Evolutionary conservation across 2,113 vertebrate species (phyloP), one percentile per base, ranked within the genome.

Genomic region (Oryctolagus cuniculus): DNA sequence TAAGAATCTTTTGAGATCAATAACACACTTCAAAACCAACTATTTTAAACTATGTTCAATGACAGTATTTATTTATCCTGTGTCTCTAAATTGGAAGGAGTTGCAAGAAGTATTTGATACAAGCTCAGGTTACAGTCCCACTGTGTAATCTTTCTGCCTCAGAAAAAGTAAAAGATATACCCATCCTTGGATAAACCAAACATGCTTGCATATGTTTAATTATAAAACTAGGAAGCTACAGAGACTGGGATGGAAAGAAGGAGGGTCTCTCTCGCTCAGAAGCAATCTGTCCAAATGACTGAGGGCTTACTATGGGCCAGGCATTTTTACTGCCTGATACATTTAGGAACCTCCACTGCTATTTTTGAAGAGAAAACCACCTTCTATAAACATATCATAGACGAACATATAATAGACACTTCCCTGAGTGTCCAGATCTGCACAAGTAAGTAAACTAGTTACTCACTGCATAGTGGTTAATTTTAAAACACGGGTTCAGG

Each of bases 331-430:
- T 11, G 2, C 19, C 64, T 53, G 19, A 70, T 22, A 19, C 67
- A 73, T 36, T 83, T 24, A 85, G 74, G 38, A 75, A 75, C 2
- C 36, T 87, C 84, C 64, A 36, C 55, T 49, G 27, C 58, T 53
- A 81, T 6, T 83, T 91, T 88, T 74, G 73, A 73, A 61, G 38
- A 95, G 49, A 93, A 96, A 87, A 90, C 13, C 31, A 77, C 17
- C 53, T 80, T 55, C 61, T 13, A n/a, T 66, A 90, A 82, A 83
- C 22, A 83, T 17, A 44, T 51, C 38, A 72, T 0, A 88, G 31
- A 21, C 19, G 79, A n/a, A 44, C 44, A 44, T 44, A 44, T 44
- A 17, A 58, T 58, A 58, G n/a, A 79, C 83, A 95, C 51, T 49
- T 66, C 44, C 67, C 11, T 10, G 11, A 84, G 7, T 55, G 61